phyloP scores from a whole-genome alignment of 2,113 vertebrate species.

The Neopipo cinnamomea region DNA sequence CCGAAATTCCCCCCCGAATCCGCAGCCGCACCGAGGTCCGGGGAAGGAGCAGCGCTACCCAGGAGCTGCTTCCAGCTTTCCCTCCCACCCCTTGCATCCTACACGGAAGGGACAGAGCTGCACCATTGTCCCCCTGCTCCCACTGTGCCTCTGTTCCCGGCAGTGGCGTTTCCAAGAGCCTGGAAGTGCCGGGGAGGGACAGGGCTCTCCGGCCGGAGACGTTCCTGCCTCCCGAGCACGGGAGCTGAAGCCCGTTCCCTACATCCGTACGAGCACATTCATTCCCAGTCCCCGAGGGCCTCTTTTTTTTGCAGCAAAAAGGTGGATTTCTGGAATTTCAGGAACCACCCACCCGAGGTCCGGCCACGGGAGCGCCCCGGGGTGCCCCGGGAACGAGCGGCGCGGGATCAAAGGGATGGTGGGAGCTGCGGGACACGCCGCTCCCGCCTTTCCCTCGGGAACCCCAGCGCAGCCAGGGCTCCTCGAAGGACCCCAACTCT shows the following conservation, averaged over 20 bases:
- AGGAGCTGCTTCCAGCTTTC: neutral
- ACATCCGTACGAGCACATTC: rapidly evolving
- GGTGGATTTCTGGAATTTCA: neutral
- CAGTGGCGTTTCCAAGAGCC: neutral
- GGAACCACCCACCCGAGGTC: neutral
- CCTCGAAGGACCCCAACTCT: neutral
- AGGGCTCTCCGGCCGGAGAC: neutral
- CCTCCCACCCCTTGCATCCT: neutral
- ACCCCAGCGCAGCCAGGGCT: neutral
- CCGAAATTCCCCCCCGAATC: neutral
- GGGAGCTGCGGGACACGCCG: neutral
- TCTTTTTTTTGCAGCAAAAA: neutral
- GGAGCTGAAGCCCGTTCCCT: neutral
- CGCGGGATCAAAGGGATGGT: rapidly evolving
- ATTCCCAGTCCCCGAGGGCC: neutral
- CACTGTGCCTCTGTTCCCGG: neutral
- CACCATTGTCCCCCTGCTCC: neutral
- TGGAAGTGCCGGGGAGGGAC: neutral
- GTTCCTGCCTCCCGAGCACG: neutral
- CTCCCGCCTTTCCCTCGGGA: rapidly evolving
- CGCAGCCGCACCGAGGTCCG: neutral
- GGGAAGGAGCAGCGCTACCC: neutral
- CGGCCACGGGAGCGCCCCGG: rapidly evolving
- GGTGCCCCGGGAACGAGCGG: neutral
- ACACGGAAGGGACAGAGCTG: rapidly evolving